Evolutionary conservation across 2,888 invertebrate species (phyloP).

Genomic region (Drosophila flavopinicola): DNA sequence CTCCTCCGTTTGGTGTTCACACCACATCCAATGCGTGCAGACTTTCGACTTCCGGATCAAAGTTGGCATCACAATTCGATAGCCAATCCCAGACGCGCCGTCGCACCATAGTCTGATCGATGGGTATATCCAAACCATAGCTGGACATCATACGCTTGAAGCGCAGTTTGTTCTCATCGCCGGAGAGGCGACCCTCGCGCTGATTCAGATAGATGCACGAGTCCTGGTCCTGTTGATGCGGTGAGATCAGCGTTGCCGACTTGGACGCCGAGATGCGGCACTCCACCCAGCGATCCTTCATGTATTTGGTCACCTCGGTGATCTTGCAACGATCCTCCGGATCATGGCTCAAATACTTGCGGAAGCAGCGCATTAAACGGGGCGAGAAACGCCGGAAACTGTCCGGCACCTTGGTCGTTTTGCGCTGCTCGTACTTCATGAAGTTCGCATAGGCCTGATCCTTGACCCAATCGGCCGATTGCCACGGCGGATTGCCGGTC

Average conservation of each 20-base stretch:
- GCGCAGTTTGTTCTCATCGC: constrained; percentile 86
- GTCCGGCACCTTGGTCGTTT: constrained; percentile 87
- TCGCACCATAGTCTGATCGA: constrained; percentile 87
- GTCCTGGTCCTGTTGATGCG: constrained; percentile 84
- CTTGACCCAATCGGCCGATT: constrained; percentile 89
- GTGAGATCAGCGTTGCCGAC: constrained; percentile 84
- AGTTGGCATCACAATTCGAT: constrained; percentile 85
- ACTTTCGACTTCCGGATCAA: constrained; percentile 82
- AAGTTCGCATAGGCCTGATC: constrained; percentile 88
- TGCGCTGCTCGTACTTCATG: constrained; percentile 88
- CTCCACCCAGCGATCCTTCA: constrained; percentile 87
- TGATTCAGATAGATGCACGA: constrained; percentile 86
- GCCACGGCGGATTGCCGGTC: constrained; percentile 90
- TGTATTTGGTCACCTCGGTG: constrained; percentile 87
- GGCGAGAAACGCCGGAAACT: constrained; percentile 88
- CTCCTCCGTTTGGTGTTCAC: constrained; percentile 49
- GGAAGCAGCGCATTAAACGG: constrained; percentile 88
- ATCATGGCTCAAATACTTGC: constrained; percentile 89
- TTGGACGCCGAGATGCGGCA: constrained; percentile 85
- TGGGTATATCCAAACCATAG: constrained; percentile 87
- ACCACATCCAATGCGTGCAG: constrained; percentile 74
- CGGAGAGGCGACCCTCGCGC: constrained; percentile 85
- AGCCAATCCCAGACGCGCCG: constrained; percentile 89
- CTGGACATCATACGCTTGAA: constrained; percentile 86
- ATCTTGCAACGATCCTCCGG: constrained; percentile 87